These are phyloP conservation scores for Sebastes nivosus DNA, from an alignment of 2,797 vertebrate genomes.

Conservation along the genomic window DNA sequence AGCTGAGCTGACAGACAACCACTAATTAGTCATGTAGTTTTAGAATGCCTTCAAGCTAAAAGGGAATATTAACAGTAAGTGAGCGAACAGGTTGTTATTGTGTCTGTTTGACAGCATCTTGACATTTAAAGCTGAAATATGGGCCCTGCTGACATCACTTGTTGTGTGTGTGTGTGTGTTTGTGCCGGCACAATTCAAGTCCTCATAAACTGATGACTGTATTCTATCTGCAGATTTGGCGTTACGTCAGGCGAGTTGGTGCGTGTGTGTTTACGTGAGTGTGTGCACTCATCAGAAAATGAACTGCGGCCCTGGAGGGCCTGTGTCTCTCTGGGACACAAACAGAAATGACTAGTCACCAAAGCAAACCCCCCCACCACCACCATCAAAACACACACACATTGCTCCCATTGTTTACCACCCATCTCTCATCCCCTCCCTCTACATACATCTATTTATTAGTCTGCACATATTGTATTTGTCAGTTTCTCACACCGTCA, in stretches of 20 bases:
- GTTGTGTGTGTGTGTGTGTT: background rate
- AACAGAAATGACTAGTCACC: conserved; percentile 64
- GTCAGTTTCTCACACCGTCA: background rate
- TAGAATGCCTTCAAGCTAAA: background rate
- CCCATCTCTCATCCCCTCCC: background rate
- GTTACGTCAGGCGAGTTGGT: conserved; percentile 9
- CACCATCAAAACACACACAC: background rate
- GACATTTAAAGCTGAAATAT: conserved; percentile 45
- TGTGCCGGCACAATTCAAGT: conserved; percentile 10
- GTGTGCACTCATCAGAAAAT: conserved; percentile 36
- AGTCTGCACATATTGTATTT: background rate
- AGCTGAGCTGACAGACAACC: background rate
- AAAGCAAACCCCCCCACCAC: background rate
- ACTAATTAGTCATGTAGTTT: background rate
- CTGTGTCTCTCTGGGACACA: conserved; percentile 27
- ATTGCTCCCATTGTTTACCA: conserved; percentile 1
- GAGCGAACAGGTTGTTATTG: background rate
- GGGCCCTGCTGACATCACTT: conserved; percentile 1
- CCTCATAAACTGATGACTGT: conserved; percentile 45
- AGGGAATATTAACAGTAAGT: background rate
- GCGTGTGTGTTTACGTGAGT: background rate
- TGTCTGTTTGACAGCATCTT: background rate
- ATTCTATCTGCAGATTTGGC: conserved; percentile 29
- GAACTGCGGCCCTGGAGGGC: conserved; percentile 20
- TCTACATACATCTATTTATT: background rate